Base-by-base conservation (phyloP, 2,888 invertebrate genomes). In the Drosophila anomalata region DNA sequence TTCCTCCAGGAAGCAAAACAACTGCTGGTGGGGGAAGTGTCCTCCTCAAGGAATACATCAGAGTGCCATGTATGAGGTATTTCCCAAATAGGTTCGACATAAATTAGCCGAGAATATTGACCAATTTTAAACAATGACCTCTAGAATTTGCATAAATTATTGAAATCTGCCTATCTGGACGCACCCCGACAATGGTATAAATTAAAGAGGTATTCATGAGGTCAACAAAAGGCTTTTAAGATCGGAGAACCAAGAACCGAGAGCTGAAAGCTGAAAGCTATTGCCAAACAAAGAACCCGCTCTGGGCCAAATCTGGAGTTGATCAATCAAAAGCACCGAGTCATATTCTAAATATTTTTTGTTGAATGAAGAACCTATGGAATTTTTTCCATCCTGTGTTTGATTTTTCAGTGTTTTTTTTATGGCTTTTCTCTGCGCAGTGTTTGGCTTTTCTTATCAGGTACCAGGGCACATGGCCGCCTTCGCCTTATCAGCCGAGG, bases 391-490 rank as follows among this genome's bases (percentile, higher is more conserved):
- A 17, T 41, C 39, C 22, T 6, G 36, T 22, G 44, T 51, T 31
- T 33, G 51, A 31, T 24, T 46, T 51, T 17, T 31, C 11, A n/a
- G 26, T 17, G 17, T 17, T 17, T 17, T 17, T 63, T 42, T 63
- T 61, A 61, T 47, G 62, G 46, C 51, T 47, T 39, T 52, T 20
- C 61, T 31, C 52, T 63, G 31, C 61, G 58, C 61, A 41, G 42
- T 66, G 47, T 44, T 54, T 50, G 59, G 59, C 5, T 58, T 48
- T 42, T 51, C 51, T 67, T 67, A 67, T 70, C 69, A 55, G 31
- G 14, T 65, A 65, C 60, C 69, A 51, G 31, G 14, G 31, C 61
- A 48, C 41, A 41, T 20, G 29, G 31, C 26, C 55, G 55, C 50
- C 44, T 44, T 44, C 12, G 50, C 29, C 59, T 70, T 68, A 68